phyloP scores from a whole-genome alignment of 2,797 vertebrate genomes.

The Lerista edwardsae region DNA sequence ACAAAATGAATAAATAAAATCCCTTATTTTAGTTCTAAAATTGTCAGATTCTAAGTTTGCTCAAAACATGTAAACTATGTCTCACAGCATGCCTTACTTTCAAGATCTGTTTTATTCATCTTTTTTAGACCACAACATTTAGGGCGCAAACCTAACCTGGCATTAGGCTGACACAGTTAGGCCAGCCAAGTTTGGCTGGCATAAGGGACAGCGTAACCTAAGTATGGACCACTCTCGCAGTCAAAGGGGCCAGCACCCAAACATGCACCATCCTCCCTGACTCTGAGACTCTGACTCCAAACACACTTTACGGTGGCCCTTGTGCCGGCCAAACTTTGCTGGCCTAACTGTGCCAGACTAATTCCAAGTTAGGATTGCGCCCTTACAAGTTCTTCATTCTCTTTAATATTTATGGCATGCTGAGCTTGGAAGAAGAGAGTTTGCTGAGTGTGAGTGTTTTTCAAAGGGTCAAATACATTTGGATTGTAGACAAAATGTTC shows the following conservation, averaged over 20 bases:
- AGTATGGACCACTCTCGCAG: no score
- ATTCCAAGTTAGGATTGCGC: no score
- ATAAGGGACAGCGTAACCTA: no score
- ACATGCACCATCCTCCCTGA: no score
- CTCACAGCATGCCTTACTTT: background rate
- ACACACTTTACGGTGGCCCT: no score
- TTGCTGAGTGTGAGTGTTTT: background rate
- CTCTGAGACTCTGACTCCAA: no score
- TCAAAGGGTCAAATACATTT: background rate
- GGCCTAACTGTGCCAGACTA: no score
- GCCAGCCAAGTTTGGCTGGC: no score
- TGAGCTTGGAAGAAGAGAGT: background rate
- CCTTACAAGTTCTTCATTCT: background rate
- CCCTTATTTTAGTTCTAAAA: background rate
- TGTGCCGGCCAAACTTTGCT: no score
- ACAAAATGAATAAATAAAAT: background rate
- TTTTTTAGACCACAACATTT: background rate
- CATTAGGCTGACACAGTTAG: no score
- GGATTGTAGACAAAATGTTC: constrained; percentile 18
- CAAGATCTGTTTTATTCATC: background rate
- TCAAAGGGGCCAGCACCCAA: no score
- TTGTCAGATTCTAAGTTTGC: background rate
- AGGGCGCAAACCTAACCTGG: no score
- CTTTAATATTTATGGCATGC: background rate
- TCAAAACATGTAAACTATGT: background rate